These are phyloP conservation scores for Argyresthia albistria DNA, from an alignment of 2,888 invertebrate genomes.

Conservation along the genomic window DNA sequence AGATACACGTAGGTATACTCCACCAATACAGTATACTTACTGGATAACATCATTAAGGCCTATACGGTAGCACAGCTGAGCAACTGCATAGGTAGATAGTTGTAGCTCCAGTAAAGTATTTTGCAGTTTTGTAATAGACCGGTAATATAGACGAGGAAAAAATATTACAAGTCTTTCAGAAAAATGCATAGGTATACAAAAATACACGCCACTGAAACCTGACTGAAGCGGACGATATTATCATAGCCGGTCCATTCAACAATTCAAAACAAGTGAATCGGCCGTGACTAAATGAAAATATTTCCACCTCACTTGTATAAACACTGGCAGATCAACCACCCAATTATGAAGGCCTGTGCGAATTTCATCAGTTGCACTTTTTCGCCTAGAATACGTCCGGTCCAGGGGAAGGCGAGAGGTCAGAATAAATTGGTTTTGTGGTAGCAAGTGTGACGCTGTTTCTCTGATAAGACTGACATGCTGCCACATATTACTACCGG, in stretches of 20 bases:
- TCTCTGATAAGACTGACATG: constrained; percentile 28
- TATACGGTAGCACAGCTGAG: too few relatives aligned
- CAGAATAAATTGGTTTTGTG: not conserved
- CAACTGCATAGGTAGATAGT: too few relatives aligned
- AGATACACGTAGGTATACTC: too few relatives aligned
- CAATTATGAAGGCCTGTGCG: not conserved
- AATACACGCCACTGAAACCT: too few relatives aligned
- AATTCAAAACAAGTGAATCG: constrained; percentile 36
- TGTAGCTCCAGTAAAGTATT: too few relatives aligned
- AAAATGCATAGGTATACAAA: too few relatives aligned
- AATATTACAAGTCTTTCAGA: too few relatives aligned
- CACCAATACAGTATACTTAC: too few relatives aligned
- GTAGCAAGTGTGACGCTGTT: constrained; percentile 21
- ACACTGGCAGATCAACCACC: constrained; percentile 20
- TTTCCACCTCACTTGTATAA: constrained; percentile 42
- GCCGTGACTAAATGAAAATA: constrained; percentile 43
- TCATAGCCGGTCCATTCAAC: constrained; percentile 30
- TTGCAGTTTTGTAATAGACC: too few relatives aligned
- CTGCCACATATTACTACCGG: constrained; percentile 18
- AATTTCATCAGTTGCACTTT: not conserved
- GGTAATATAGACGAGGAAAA: too few relatives aligned
- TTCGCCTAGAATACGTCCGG: not conserved
- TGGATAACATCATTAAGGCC: too few relatives aligned
- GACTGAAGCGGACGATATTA: constrained; percentile 19
- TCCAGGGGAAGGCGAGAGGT: not conserved